phyloP scores from a whole-genome alignment of 2,888 invertebrate genomes.

The Aricia artaxerxes region DNA sequence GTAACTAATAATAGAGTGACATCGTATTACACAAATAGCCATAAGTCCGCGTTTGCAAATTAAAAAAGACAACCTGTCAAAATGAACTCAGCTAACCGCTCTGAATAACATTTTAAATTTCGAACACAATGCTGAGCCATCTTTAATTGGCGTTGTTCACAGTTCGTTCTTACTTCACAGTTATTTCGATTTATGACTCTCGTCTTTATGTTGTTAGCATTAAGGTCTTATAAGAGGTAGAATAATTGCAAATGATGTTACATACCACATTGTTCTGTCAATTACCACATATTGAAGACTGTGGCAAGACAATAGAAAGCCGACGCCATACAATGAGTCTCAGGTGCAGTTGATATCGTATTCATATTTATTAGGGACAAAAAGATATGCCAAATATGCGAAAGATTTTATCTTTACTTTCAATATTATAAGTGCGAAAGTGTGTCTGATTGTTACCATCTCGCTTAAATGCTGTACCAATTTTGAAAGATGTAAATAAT shows the following conservation, averaged over 20 bases:
- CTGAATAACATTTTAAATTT: background rate
- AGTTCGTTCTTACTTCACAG: background rate
- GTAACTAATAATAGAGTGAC: too few species aligned
- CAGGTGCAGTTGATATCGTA: conserved; percentile 72
- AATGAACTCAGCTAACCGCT: background rate
- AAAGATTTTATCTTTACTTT: background rate
- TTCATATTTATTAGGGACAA: conserved; percentile 64
- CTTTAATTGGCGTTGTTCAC: background rate
- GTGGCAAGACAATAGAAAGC: conserved; percentile 41
- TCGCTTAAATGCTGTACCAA: too few species aligned
- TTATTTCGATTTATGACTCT: background rate
- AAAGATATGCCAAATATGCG: conserved; percentile 50
- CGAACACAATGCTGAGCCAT: background rate
- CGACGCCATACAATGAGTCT: conserved; percentile 50
- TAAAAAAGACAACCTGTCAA: background rate
- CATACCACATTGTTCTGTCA: conserved; percentile 29
- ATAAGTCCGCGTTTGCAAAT: background rate
- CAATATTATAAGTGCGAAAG: background rate
- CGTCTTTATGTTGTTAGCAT: background rate
- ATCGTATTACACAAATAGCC: too few species aligned
- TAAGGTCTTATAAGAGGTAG: background rate
- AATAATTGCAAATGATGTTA: conserved; percentile 2
- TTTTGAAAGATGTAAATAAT: too few species aligned
- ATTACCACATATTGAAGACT: conserved; percentile 28
- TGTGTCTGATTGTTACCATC: too few species aligned